A percentile compares a stretch with the other conserved stretches of the same genome.
phyloP scores from a whole-genome alignment of 2,113 vertebrate genomes.

The Andinoacara biseriatus region DNA sequence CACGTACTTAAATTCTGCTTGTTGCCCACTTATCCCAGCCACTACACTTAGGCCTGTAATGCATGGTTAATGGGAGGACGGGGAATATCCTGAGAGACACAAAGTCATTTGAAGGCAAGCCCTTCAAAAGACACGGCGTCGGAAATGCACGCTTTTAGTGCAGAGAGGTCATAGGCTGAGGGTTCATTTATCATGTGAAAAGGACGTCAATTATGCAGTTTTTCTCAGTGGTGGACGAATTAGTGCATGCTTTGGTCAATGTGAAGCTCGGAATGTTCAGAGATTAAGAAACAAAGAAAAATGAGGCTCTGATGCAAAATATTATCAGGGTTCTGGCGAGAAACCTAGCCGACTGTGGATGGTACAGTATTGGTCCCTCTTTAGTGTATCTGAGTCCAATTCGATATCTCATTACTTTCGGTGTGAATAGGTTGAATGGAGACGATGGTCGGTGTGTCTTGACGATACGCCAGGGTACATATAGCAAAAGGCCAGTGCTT shows the following conservation, averaged over 20 bases:
- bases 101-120: conserved; percentile 54
- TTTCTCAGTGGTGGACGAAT: conserved; percentile 6
- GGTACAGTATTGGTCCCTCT: conserved; percentile 34
- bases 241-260: background rate
- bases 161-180: conserved; percentile 13
- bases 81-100: conserved; percentile 63
- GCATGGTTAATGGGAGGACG: conserved; percentile 72
- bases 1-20: conserved; percentile 69
- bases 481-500: conserved; percentile 70
- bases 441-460: conserved; percentile 62
- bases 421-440: conserved; percentile 73
- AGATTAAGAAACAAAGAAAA: conserved; percentile 52
- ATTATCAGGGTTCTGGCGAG: conserved; percentile 40
- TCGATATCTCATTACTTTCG: conserved; percentile 78
- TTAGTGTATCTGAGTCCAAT: conserved; percentile 57
- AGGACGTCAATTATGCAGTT: conserved; percentile 29
- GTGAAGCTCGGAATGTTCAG: conserved; percentile 12
- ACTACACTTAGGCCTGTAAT: conserved; percentile 74
- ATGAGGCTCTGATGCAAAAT: conserved; percentile 54
- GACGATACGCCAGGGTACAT: conserved; percentile 68
- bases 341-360: conserved; percentile 21
- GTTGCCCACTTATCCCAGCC: conserved; percentile 60
- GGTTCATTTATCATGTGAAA: conserved; percentile 54
- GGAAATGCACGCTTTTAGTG: conserved; percentile 47
- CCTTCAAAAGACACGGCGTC: conserved; percentile 32